Percentiles rank a stretch among this genome's conserved stretches.
phyloP scores from a whole-genome alignment of 2,888 invertebrate genomes.

The Leptura quadrifasciata region DNA sequence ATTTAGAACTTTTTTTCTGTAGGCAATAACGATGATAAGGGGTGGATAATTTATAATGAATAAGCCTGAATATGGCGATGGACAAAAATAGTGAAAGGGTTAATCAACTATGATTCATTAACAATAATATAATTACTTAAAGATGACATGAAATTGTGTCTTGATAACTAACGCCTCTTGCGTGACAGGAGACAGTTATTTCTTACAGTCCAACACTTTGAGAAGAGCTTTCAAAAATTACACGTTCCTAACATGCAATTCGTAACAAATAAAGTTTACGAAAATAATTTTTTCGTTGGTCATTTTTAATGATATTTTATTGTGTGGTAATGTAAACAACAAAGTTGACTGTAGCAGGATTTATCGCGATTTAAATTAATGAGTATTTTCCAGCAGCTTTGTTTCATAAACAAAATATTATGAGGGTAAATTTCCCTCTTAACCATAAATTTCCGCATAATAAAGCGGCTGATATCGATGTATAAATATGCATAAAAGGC shows the following conservation, averaged over 20 bases:
- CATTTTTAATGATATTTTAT: neutral
- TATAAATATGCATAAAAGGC: neutral
- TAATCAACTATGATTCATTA: neutral
- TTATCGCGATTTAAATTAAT: neutral
- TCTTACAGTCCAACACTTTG: neutral
- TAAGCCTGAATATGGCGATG: too few species aligned
- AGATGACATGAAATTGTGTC: neutral
- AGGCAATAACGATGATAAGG: too few species aligned
- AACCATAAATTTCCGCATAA: neutral
- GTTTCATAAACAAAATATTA: neutral
- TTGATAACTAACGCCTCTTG: neutral
- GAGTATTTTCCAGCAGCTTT: neutral
- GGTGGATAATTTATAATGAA: too few species aligned
- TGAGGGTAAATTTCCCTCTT: neutral
- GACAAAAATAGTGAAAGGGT: too few species aligned
- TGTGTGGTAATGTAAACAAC: neutral
- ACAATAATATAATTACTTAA: neutral
- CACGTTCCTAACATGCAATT: neutral
- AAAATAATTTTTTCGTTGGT: neutral
- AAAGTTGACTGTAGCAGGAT: neutral
- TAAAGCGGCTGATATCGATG: neutral
- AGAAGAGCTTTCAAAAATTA: neutral
- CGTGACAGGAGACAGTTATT: neutral
- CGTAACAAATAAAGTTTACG: neutral
- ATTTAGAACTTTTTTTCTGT: too few species aligned